These are phyloP conservation scores for Archips crataeganus DNA, from an alignment of 2,888 invertebrate genomes.

Conservation along the genomic window DNA sequence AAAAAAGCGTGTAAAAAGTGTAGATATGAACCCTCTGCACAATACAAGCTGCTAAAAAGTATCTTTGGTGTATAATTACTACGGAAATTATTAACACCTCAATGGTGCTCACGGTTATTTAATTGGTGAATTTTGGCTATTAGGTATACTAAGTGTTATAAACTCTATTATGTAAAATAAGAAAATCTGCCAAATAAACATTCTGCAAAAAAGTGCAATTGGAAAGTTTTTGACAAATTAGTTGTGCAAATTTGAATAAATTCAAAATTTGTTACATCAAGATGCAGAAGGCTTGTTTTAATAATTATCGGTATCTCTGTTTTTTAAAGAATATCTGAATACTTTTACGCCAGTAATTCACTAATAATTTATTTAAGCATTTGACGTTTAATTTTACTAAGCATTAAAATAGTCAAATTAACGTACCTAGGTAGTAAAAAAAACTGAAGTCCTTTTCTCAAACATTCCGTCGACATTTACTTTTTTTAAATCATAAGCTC, in stretches of 20 bases:
- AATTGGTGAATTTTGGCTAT: constrained; percentile 13
- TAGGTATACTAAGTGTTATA: not conserved
- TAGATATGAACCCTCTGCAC: not conserved
- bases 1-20: too few relatives aligned
- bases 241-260: constrained; percentile 11
- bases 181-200: not conserved
- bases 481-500: too few relatives aligned
- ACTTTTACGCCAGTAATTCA: too few relatives aligned
- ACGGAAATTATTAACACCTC: not conserved
- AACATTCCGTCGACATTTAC: too few relatives aligned
- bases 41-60: constrained; percentile 2
- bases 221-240: constrained; percentile 19
- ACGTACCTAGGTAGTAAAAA: too few relatives aligned
- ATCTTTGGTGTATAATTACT: not conserved
- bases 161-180: constrained; percentile 7
- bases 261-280: not conserved
- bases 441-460: too few relatives aligned
- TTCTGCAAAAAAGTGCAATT: not conserved
- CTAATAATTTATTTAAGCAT: too few relatives aligned
- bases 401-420: too few relatives aligned
- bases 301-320: not conserved
- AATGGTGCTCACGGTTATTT: not conserved
- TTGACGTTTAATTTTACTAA: too few relatives aligned
- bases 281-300: not conserved
- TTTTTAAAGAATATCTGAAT: not conserved